Evolutionary conservation across 2,113 vertebrate species (phyloP).

Genomic region (Conger conger): DNA sequence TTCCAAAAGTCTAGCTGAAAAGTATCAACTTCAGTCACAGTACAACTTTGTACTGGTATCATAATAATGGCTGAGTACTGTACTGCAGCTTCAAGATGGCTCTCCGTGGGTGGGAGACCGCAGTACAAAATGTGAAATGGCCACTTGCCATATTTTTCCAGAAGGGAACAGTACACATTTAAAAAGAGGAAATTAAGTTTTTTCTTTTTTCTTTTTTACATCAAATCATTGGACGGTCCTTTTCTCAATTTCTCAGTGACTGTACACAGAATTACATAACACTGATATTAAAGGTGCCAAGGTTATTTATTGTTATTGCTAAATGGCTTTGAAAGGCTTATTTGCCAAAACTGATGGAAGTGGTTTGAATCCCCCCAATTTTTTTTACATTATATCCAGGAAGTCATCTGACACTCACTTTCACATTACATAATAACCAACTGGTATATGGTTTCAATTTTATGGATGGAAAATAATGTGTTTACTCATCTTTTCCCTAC

Average conservation of each 20-base stretch:
- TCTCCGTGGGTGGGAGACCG: background rate
- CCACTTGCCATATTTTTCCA: constrained; percentile 38
- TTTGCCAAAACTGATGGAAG: background rate
- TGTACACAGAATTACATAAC: constrained; percentile 18
- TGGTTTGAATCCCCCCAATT: background rate
- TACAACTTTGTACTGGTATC: background rate
- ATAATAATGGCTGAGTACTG: background rate
- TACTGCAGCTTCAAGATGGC: background rate
- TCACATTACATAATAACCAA: background rate
- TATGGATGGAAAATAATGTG: background rate
- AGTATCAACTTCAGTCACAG: background rate
- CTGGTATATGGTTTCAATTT: background rate
- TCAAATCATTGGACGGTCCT: constrained; percentile 33
- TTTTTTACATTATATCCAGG: background rate
- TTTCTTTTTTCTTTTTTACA: constrained; percentile 31
- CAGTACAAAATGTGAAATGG: constrained; percentile 58
- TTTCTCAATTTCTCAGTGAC: no score
- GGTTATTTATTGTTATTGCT: background rate
- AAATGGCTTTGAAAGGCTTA: background rate
- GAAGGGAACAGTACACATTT: constrained; percentile 36
- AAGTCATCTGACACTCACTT: background rate
- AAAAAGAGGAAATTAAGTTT: constrained; percentile 40
- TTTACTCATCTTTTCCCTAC: background rate
- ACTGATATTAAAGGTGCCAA: background rate
- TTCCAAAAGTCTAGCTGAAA: background rate